These are phyloP conservation scores for Mactromeris polynyma DNA, from an alignment of 2,888 invertebrate genomes.

Conservation along the genomic window DNA sequence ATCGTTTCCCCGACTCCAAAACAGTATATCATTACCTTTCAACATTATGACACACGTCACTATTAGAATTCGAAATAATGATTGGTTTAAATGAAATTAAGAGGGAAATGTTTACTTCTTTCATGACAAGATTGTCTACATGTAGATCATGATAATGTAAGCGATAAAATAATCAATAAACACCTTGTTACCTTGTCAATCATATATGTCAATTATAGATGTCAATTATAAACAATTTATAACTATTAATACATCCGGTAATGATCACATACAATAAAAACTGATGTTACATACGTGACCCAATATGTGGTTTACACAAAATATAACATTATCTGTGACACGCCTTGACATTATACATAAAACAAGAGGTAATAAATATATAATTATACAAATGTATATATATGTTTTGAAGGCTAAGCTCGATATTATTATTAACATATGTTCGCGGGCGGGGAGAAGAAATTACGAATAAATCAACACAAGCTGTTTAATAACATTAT, in stretches of 20 bases:
- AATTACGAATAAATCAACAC: neutral
- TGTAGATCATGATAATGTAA: neutral
- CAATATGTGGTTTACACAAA: conserved; percentile 10
- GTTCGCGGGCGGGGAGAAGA: neutral
- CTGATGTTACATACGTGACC: conserved; percentile 31
- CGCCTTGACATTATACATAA: neutral
- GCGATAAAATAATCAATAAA: conserved; percentile 29
- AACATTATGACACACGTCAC: too few species aligned
- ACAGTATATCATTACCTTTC: too few species aligned
- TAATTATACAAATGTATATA: conserved; percentile 1
- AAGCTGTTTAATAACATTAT: neutral
- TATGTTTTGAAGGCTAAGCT: neutral
- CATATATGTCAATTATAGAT: conserved; percentile 18
- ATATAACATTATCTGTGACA: neutral
- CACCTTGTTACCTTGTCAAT: conserved; percentile 35
- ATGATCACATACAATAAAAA: conserved; percentile 11
- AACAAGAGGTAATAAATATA: neutral
- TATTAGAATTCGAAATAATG: too few species aligned
- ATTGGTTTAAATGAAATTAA: too few species aligned
- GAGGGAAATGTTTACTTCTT: neutral
- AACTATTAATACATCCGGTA: conserved; percentile 19
- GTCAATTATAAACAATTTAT: conserved; percentile 44
- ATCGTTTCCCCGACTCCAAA: too few species aligned
- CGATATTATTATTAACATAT: neutral
- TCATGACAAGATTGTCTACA: neutral